phyloP scores from a whole-genome alignment of 2,797 vertebrate species.

The Hyperoplus immaculatus region DNA sequence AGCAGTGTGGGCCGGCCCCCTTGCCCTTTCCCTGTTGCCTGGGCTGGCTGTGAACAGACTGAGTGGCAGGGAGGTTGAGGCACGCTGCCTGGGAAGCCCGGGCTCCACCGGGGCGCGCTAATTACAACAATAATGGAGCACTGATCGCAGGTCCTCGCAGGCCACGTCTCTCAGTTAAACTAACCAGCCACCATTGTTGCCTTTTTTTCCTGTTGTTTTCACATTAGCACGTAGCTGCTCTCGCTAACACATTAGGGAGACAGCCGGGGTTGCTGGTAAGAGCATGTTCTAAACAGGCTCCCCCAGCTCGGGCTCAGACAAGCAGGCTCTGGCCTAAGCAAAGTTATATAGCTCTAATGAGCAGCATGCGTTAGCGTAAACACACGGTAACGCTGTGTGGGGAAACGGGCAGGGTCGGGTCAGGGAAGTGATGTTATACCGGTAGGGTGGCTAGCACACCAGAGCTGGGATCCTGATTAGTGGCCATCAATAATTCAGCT shows the following conservation, averaged over 20 bases:
- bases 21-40: slow-evolving; percentile 76
- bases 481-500: slow-evolving; percentile 81
- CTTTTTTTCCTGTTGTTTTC: slow-evolving; percentile 80
- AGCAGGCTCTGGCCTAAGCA: slow-evolving; percentile 67
- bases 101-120: slow-evolving; percentile 73
- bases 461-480: slow-evolving; percentile 83
- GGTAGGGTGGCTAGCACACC: slow-evolving; percentile 77
- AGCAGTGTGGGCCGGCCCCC: slow-evolving; percentile 66
- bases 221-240: slow-evolving; percentile 75
- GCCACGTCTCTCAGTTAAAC: slow-evolving; percentile 75
- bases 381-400: slow-evolving; percentile 79
- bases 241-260: slow-evolving; percentile 64
- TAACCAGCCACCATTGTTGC: slow-evolving; percentile 60
- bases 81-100: slow-evolving; percentile 68
- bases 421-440: slow-evolving; percentile 81
- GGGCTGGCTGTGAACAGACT: slow-evolving; percentile 75
- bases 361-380: slow-evolving; percentile 78
- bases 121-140: slow-evolving; percentile 85
- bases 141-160: slow-evolving; percentile 79
- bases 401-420: slow-evolving; percentile 82
- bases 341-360: slow-evolving; percentile 79
- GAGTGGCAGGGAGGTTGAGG: slow-evolving; percentile 79
- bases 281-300: slow-evolving; percentile 75
- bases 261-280: slow-evolving; percentile 64
- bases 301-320: slow-evolving; percentile 63